phyloP scores from a whole-genome alignment of 2,797 vertebrate genomes.

The Aphelocoma californica region DNA sequence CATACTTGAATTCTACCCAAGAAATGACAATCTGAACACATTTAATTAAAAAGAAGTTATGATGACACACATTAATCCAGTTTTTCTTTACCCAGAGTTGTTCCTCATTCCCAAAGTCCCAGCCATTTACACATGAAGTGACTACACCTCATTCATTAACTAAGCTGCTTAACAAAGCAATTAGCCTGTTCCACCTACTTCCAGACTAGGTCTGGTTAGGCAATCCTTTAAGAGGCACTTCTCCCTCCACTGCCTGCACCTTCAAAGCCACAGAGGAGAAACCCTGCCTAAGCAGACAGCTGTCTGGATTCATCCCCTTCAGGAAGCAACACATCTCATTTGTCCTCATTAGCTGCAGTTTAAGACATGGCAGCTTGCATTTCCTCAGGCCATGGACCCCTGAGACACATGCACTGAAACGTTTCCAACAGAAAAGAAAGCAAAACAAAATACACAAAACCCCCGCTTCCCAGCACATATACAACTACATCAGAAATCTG shows the following conservation, averaged over 20 bases:
- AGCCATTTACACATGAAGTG: neutral
- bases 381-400: neutral
- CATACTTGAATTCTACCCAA: neutral
- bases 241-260: neutral
- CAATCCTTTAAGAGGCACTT: neutral
- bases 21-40: neutral
- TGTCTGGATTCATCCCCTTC: neutral
- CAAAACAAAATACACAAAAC: neutral
- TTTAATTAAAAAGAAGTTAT: neutral
- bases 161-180: neutral
- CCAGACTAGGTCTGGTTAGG: neutral
- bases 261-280: neutral
- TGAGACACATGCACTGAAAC: neutral
- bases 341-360: neutral
- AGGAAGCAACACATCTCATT: neutral
- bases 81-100: neutral
- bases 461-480: neutral
- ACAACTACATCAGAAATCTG: neutral
- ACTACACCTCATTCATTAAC: neutral
- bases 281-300: neutral
- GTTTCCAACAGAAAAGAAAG: neutral
- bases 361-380: fast-evolving
- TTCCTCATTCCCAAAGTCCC: neutral
- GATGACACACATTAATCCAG: neutral
- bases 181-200: neutral